Conservation (phyloP, 92 coral and sea anemone species). For the Zoanthus gigantus region DNA sequence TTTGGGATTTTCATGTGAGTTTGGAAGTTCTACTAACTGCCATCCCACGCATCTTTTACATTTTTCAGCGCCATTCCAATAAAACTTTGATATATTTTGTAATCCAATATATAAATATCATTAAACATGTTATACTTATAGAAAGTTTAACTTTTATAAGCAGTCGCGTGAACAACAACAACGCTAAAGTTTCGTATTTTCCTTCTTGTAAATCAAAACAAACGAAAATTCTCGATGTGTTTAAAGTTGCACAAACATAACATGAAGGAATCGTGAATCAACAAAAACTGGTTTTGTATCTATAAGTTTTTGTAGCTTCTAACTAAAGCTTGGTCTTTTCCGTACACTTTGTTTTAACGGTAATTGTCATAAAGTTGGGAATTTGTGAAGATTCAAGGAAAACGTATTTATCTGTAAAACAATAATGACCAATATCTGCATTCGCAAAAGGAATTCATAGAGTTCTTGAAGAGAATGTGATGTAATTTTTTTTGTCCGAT, state of each 20-base stretch:
- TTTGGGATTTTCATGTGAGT: constrained; percentile 16
- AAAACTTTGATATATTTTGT: not conserved
- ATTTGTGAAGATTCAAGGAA: not conserved
- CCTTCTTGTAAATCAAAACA: not conserved
- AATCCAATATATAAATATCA: not conserved
- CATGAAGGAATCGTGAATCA: not conserved
- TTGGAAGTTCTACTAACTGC: not conserved
- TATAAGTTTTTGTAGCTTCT: not conserved
- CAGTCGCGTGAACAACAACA: not conserved
- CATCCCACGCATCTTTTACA: constrained; percentile 34
- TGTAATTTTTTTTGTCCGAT: not conserved
- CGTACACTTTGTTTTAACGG: not conserved
- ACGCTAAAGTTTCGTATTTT: not conserved
- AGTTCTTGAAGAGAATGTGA: not conserved
- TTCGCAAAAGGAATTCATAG: not conserved
- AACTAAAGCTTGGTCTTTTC: not conserved
- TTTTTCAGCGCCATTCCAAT: not conserved
- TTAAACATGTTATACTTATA: not conserved
- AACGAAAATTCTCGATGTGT: not conserved
- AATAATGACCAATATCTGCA: not conserved
- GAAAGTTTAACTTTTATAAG: not conserved
- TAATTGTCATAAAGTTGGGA: not conserved
- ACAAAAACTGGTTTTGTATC: not conserved
- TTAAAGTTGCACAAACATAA: constrained; percentile 21
- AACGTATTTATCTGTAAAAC: not conserved